A percentile compares a stretch with the other conserved stretches of the same genome.
Conservation (phyloP, 2,797 vertebrate genomes). For the Notolabrus celidotus region DNA sequence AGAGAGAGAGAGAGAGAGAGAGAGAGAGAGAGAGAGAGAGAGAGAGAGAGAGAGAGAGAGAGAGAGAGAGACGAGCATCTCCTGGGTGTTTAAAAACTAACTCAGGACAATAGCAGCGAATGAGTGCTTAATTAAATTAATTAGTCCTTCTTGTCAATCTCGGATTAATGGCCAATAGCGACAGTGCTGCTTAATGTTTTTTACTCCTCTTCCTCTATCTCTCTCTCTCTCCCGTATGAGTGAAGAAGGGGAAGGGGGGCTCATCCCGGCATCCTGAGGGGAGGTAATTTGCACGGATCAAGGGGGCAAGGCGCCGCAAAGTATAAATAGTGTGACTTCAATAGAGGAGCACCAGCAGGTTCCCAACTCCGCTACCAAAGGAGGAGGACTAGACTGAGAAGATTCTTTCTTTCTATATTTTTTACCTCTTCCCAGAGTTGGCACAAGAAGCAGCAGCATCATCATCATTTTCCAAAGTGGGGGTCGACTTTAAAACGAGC, state of each 20-base stretch:
- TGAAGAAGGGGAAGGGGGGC: conserved; percentile 85
- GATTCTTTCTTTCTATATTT: conserved; percentile 74
- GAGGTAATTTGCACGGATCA: conserved; percentile 96
- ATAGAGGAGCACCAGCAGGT: conserved; percentile 92
- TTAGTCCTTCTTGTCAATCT: conserved; percentile 94
- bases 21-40: conserved; percentile 50
- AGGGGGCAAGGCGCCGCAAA: conserved; percentile 95
- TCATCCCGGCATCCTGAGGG: conserved; percentile 91
- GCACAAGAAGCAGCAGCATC: conserved; percentile 71
- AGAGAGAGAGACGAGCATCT: conserved; percentile 82
- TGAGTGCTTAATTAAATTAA: conserved; percentile 96
- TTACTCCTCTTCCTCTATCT: conserved; percentile 37
- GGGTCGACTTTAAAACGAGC: conserved; percentile 83
- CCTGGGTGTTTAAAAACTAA: conserved; percentile 89
- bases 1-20: conserved; percentile 50
- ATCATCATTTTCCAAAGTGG: conserved; percentile 60
- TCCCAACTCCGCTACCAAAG: conserved; percentile 87
- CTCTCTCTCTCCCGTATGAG: conserved; percentile 70
- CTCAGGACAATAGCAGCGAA: conserved; percentile 90
- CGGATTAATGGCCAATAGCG: conserved; percentile 91
- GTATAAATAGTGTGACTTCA: conserved; percentile 99
- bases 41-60: conserved; percentile 54
- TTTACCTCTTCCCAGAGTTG: conserved; percentile 79
- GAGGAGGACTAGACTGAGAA: conserved; percentile 90
- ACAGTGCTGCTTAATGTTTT: conserved; percentile 72